These are phyloP conservation scores for Choristoneura rosaceana DNA, from an alignment of 2,888 invertebrate species.

Conservation along the genomic window DNA sequence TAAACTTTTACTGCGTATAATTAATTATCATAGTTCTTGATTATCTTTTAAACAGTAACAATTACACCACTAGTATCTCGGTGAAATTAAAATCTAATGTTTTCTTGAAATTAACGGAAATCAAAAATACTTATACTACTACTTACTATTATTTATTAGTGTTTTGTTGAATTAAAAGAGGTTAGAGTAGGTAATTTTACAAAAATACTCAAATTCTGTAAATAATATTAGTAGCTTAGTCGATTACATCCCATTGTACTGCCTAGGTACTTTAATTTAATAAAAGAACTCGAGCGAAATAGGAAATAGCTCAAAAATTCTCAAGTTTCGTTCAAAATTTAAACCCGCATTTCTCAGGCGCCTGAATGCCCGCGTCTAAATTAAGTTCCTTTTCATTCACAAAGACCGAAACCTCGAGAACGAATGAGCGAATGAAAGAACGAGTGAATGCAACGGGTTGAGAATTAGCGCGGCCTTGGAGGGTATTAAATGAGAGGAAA, in stretches of 20 bases:
- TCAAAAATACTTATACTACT: no score
- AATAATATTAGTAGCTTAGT: not conserved
- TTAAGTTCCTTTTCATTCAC: conserved; percentile 34
- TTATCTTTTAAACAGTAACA: no score
- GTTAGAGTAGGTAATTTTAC: no score
- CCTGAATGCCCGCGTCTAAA: conserved; percentile 24
- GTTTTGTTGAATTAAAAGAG: no score
- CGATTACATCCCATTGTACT: not conserved
- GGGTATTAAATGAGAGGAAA: conserved; percentile 36
- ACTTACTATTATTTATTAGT: no score
- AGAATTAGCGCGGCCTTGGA: conserved; percentile 38
- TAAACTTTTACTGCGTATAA: no score
- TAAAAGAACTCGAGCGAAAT: conserved; percentile 7
- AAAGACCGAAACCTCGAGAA: conserved; percentile 25
- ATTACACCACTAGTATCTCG: no score
- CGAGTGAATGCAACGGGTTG: conserved; percentile 38
- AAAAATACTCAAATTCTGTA: no score
- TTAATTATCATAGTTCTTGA: no score
- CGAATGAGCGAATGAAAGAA: conserved; percentile 33
- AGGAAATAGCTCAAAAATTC: conserved; percentile 18
- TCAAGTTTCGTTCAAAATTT: conserved; percentile 24
- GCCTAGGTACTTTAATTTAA: conserved; percentile 1
- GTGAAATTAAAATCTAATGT: no score
- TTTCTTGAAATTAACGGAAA: no score
- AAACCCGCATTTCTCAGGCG: conserved; percentile 26